Evolutionary conservation across 2,888 invertebrate species (phyloP), one percentile per base, ranked within the genome.

Genomic region (Thalpophila matura): DNA sequence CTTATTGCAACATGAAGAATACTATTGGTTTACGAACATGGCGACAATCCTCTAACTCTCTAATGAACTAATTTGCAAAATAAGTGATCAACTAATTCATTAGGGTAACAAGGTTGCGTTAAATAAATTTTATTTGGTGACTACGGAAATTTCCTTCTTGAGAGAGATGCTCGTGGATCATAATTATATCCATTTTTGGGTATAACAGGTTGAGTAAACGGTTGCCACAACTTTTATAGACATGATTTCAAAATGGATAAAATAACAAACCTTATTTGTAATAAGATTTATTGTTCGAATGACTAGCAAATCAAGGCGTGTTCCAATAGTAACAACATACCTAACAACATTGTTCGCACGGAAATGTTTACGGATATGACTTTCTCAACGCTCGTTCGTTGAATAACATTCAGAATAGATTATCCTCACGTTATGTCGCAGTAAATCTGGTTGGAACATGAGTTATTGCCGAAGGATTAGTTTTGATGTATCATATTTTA

Each of bases 311-410:
- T n/a, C 14, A 14, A 38, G 24, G 14, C 31, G 38, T 40, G 12
- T 18, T 29, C 20, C 14, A 31, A 12, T 31, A 42, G 16, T 10
- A 51, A 38, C 18, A 37, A 9, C 7, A n/a, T n/a, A n/a, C n/a
- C n/a, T n/a, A 37, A 45, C n/a, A 46, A 18, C 22, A 47, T 20
- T 26, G 27, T 33, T 14, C 31, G 10, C 12, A n/a, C 40, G 46
- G 54, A 50, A 37, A 55, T 47, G 37, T 46, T 57, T 31, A 37
- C 29, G 53, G 58, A 49, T 38, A 49, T 27, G 22, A 35, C 31
- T 46, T 22, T 63, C 46, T 31, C 22, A 24, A 9, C 12, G 31
- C 14, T 26, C 14, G 1, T 47, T 29, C 6, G 2, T 45, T 35
- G 43, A 47, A 45, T 45, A 53, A 45, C 27, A 12, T 27, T 37